Evolutionary conservation across 2,113 vertebrate species (phyloP).

Genomic region (Coryphaenoides rupestris): DNA sequence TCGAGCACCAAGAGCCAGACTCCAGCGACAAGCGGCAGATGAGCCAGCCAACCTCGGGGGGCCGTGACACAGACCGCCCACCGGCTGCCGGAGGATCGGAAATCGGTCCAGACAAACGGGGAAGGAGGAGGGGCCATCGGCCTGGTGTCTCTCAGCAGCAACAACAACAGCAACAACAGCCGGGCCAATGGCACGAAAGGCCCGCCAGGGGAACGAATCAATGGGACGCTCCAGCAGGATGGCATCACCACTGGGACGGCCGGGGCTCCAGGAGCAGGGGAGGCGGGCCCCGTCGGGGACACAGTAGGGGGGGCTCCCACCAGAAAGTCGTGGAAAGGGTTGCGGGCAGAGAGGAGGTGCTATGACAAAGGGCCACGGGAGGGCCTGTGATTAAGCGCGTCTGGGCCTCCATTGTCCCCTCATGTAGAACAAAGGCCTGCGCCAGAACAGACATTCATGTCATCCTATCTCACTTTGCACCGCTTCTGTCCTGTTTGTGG

Average conservation of each 20-base stretch:
- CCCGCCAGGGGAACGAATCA: constrained; percentile 22
- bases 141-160: background rate
- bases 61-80: background rate
- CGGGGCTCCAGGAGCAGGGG: constrained; percentile 42
- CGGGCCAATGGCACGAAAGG: constrained; percentile 37
- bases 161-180: background rate
- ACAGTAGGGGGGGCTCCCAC: constrained; percentile 43
- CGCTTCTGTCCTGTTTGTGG: background rate
- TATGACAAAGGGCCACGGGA: constrained; percentile 68
- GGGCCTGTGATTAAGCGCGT: constrained; percentile 32
- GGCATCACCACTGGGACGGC: constrained; percentile 47
- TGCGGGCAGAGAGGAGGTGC: constrained; percentile 56
- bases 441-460: constrained; percentile 6
- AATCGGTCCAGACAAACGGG: constrained; percentile 24
- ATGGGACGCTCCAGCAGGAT: constrained; percentile 19
- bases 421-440: constrained; percentile 34
- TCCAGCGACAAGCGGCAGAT: constrained; percentile 11
- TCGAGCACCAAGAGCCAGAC: background rate
- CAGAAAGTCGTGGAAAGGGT: constrained; percentile 54
- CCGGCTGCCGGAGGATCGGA: background rate
- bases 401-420: constrained; percentile 40
- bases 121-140: constrained; percentile 49
- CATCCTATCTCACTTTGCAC: background rate
- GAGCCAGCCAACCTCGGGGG: background rate
- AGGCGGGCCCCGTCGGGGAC: constrained; percentile 37